phyloP scores from a whole-genome alignment of 1,140 invertebrate species.

The Pachyrhynchus sulphureomaculatus region DNA sequence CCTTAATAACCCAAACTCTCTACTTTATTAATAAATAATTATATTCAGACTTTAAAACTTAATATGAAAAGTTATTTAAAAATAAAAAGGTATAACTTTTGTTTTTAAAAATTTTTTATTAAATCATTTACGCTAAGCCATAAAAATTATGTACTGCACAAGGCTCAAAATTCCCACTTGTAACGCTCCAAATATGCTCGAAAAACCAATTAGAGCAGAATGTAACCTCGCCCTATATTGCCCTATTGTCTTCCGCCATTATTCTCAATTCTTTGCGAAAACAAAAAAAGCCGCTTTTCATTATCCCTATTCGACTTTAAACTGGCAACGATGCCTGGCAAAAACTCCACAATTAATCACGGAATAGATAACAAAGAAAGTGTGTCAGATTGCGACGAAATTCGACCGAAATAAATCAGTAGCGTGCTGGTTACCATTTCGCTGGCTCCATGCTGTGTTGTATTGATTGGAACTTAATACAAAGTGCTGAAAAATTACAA shows the following conservation, averaged over 20 bases:
- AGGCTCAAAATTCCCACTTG: not conserved
- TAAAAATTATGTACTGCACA: too few relatives aligned
- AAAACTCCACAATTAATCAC: constrained; percentile 19
- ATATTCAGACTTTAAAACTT: too few relatives aligned
- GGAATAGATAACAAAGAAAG: constrained; percentile 10
- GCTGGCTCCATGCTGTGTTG: too few relatives aligned
- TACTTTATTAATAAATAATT: too few relatives aligned
- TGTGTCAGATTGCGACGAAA: constrained; percentile 14
- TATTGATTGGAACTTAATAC: too few relatives aligned
- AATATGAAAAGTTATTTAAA: too few relatives aligned
- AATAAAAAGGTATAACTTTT: too few relatives aligned
- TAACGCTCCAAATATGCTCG: constrained; percentile 1
- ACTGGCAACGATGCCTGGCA: not conserved
- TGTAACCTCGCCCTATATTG: constrained; percentile 12
- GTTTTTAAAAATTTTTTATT: too few relatives aligned
- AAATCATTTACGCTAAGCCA: too few relatives aligned
- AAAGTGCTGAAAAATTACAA: too few relatives aligned
- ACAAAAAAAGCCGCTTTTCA: constrained; percentile 15
- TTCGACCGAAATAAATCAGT: not conserved
- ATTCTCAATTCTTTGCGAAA: constrained; percentile 2
- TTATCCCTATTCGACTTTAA: not conserved
- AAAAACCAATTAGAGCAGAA: not conserved
- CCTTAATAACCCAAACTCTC: too few relatives aligned
- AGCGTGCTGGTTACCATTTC: too few relatives aligned
- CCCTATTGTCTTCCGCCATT: constrained; percentile 4